A percentile compares a stretch with the other conserved stretches of the same genome.
Conservation (phyloP, 2,113 vertebrate species). For the Merops nubicus region DNA sequence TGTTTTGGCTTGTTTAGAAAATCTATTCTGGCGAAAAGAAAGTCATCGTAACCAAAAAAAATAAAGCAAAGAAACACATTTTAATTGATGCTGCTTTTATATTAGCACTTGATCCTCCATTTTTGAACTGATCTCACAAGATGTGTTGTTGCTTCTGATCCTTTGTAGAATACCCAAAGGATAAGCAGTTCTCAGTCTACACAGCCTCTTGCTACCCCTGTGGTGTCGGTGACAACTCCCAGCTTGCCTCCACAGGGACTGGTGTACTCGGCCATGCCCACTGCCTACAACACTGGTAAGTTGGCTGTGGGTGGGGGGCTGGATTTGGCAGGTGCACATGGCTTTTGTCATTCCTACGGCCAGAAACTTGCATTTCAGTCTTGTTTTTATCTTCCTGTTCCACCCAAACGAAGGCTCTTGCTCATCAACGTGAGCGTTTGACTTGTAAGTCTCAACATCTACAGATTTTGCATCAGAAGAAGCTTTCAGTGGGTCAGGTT, state of each 20-base stretch:
- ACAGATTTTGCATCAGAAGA: background rate
- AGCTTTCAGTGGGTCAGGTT: background rate
- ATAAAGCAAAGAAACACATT: background rate
- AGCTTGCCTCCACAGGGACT: constrained; percentile 93
- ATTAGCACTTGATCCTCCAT: background rate
- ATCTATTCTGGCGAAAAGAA: background rate
- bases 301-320: background rate
- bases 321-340: background rate
- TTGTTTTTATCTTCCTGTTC: background rate
- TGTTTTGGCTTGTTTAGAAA: background rate
- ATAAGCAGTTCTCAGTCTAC: constrained; percentile 92
- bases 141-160: background rate
- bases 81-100: background rate
- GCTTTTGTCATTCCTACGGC: background rate
- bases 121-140: background rate
- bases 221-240: constrained; percentile 96
- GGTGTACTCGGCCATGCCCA: constrained; percentile 94
- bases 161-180: constrained; percentile 90
- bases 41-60: background rate
- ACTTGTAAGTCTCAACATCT: background rate
- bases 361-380: background rate
- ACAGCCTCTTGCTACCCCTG: constrained; percentile 92
- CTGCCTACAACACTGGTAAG: constrained; percentile 96
- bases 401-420: background rate
- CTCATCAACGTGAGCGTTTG: background rate